Evolutionary conservation across 1,140 invertebrate genomes (phyloP).

Genomic region (Mamestra configurata): DNA sequence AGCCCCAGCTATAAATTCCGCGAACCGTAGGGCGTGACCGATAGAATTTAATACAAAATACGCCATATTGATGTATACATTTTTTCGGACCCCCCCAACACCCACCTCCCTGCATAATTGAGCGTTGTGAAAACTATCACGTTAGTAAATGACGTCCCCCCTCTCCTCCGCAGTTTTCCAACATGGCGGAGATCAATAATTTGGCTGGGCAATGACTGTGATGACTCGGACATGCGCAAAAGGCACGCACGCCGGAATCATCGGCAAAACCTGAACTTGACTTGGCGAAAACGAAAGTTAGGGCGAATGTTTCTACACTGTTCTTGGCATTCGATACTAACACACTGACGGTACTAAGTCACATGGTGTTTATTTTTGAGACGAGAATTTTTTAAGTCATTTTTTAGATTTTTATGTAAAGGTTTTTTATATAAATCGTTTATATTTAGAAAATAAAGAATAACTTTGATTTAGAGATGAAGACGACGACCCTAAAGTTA

Average conservation of each 20-base stretch:
- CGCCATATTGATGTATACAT: constrained; percentile 85
- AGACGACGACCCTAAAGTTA: constrained; percentile 41
- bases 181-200: constrained; percentile 87
- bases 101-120: constrained; percentile 82
- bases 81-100: constrained; percentile 74
- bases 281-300: constrained; percentile 87
- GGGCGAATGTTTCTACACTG: constrained; percentile 85
- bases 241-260: constrained; percentile 70
- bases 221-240: constrained; percentile 85
- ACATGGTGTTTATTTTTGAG: constrained; percentile 35
- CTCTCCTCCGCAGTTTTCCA: constrained; percentile 78
- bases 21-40: constrained; percentile 71
- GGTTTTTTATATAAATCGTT: constrained; percentile 19
- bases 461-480: constrained; percentile 32
- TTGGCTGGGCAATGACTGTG: constrained; percentile 87
- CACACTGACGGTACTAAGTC: constrained; percentile 35
- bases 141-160: constrained; percentile 82
- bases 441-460: constrained; percentile 7
- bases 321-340: constrained; percentile 80
- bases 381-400: constrained; percentile 16
- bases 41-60: constrained; percentile 86
- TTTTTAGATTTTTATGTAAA: neutral
- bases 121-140: constrained; percentile 87
- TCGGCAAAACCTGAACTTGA: constrained; percentile 87
- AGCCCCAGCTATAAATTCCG: constrained; percentile 76